Evolutionary conservation across 2,797 vertebrate genomes (phyloP).

Genomic region (Hybognathus amarus): DNA sequence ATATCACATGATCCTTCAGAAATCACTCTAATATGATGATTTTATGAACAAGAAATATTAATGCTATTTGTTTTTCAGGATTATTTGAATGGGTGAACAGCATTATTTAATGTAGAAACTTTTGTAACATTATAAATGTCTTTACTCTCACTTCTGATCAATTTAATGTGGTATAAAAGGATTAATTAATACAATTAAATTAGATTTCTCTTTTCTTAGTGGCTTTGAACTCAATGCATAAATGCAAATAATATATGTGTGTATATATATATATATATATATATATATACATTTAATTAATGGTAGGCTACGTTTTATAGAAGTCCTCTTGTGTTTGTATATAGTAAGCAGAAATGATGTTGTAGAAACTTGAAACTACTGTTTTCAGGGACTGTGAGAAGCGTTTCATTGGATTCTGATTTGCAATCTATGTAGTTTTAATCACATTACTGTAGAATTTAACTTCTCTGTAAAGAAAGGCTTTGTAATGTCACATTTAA

Average conservation of each 20-base stretch:
- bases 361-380: not conserved
- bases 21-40: not conserved
- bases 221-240: not conserved
- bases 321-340: not conserved
- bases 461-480: not conserved
- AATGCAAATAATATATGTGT: not conserved
- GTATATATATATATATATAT: no score
- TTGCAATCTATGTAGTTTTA: not conserved
- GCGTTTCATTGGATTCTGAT: not conserved
- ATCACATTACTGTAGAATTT: not conserved
- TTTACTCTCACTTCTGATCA: not conserved
- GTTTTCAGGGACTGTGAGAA: not conserved
- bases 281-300: no score
- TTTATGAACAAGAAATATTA: not conserved
- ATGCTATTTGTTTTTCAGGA: no score
- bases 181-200: not conserved
- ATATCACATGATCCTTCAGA: not conserved
- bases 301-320: not conserved
- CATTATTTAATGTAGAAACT: not conserved
- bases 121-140: not conserved
- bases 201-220: not conserved
- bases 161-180: not conserved
- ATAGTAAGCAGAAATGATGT: not conserved
- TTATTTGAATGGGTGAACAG: no score
- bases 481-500: constrained; percentile 4